A percentile compares a stretch with the other conserved stretches of the same genome.
phyloP scores from a whole-genome alignment of 1,140 invertebrate genomes.

The Scaptomyza graminum region DNA sequence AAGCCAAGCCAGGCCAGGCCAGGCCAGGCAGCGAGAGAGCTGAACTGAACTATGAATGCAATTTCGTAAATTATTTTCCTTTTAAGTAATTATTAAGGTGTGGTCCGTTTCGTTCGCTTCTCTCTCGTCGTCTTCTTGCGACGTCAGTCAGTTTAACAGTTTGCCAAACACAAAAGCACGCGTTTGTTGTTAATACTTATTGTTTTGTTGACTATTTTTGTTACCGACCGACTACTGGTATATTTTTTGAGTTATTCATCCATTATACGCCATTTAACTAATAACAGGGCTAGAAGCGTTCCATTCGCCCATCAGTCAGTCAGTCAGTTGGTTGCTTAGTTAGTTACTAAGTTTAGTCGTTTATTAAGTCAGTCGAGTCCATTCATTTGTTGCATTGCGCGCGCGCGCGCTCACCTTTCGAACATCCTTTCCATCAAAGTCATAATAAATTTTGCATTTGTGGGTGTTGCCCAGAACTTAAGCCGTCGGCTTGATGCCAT shows the following conservation, averaged over 20 bases:
- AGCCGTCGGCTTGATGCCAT: constrained; percentile 29
- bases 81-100: constrained; percentile 84
- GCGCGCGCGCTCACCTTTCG: constrained; percentile 9
- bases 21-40: constrained; percentile 31
- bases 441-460: constrained; percentile 58
- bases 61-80: constrained; percentile 83
- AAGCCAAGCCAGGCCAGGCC: too few relatives aligned
- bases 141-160: constrained; percentile 57
- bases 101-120: constrained; percentile 52
- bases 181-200: constrained; percentile 51
- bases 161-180: constrained; percentile 69
- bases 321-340: constrained; percentile 11
- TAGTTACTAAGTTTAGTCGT: constrained; percentile 46
- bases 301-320: constrained; percentile 35
- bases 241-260: constrained; percentile 66
- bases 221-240: constrained; percentile 9
- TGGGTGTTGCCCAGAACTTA: constrained; percentile 27
- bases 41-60: constrained; percentile 83
- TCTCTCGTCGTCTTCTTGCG: not conserved
- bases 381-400: constrained; percentile 24
- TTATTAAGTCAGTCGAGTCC: constrained; percentile 67
- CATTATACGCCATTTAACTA: constrained; percentile 80
- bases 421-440: constrained; percentile 65
- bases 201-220: constrained; percentile 64
- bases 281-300: constrained; percentile 55